Percentiles rank a stretch among this genome's conserved stretches.
Evolutionary conservation across 2,888 invertebrate genomes (phyloP).

Genomic region (Eubasilissa splendida): DNA sequence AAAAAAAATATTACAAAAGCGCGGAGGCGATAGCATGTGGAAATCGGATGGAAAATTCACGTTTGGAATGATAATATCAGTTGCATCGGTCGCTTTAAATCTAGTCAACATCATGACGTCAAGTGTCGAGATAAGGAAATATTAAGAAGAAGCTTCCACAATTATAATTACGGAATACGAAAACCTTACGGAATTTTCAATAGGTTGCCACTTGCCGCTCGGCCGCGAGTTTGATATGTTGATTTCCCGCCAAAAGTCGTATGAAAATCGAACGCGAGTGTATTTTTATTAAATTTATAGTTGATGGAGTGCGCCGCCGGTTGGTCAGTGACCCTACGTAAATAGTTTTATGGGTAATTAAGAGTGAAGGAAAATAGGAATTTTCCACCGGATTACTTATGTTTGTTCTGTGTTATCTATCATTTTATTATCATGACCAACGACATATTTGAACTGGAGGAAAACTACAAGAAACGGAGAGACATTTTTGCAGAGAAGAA

Average conservation of each 20-base stretch:
- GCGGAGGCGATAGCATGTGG: background rate
- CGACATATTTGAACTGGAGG: conserved; percentile 49
- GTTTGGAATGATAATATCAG: background rate
- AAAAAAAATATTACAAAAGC: too few species aligned
- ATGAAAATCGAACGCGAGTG: conserved; percentile 19
- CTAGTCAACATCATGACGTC: conserved; percentile 35
- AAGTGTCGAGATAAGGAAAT: conserved; percentile 30
- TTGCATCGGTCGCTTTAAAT: conserved; percentile 24
- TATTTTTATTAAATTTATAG: conserved; percentile 8
- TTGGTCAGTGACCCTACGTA: conserved; percentile 14
- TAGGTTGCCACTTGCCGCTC: conserved; percentile 13
- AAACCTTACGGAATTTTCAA: conserved; percentile 16
- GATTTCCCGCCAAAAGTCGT: conserved; percentile 25
- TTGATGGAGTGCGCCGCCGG: background rate
- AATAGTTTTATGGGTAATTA: background rate
- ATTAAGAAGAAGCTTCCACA: conserved; percentile 24
- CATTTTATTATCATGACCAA: conserved; percentile 43
- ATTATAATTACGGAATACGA: conserved; percentile 12
- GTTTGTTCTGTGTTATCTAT: conserved; percentile 39
- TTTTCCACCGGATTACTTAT: conserved; percentile 13
- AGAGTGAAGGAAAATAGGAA: conserved; percentile 1
- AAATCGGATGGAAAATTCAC: background rate
- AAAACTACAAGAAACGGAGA: conserved; percentile 41
- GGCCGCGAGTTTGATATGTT: conserved; percentile 10
- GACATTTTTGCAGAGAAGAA: conserved; percentile 39